Base-by-base conservation (phyloP, 2,113 vertebrate genomes). In the Theristicus caerulescens region DNA sequence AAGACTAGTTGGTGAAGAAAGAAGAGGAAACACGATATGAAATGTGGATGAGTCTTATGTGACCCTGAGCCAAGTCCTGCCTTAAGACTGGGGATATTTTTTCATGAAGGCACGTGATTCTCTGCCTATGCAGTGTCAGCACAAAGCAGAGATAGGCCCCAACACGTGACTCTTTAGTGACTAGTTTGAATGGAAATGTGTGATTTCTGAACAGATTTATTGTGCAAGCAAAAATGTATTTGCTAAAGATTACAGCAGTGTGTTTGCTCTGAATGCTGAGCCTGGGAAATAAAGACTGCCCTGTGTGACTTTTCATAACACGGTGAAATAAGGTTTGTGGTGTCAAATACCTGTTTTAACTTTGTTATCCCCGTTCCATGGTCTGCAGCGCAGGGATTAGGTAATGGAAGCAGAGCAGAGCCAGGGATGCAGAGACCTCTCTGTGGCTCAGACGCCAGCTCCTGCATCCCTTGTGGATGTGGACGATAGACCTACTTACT, bases 161-260 rank as follows among this genome's bases (percentile, higher is more conserved):
- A 44, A 69, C 88, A 92, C 86, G 49, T 97, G 94, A 90, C 82
- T 18, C 46, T 88, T 91, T 57, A 79, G 86, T 73, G 79, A 36
- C 77, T 78, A 34, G 61, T 94, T 93, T 94, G 82, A 95, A 93
- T 86, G 88, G 94, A 96, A 85, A 93, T 81, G 46, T 82, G 91
- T 86, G 74, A 91, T 87, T 96, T 96, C 92, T 88, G 88, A 96
- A 94, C 82, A 94, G 90, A 90, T 88, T 96, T 96, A 92, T 89
- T 91, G 79, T 93, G 93, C 90, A 95, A 88, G 85, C 69, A 95
- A 88, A 95, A 96, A 83, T 76, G 72, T 91, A 86, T 97, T 96
- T 97, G 92, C 91, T 94, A 52, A 96, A 91, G 96, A 93, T 89
- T 91, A 90, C 21, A 64, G 81, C 83, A 51, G 16, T 0, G 7